phyloP scores from a whole-genome alignment of 2,113 vertebrate species.

The Phalacrocorax carbo region DNA sequence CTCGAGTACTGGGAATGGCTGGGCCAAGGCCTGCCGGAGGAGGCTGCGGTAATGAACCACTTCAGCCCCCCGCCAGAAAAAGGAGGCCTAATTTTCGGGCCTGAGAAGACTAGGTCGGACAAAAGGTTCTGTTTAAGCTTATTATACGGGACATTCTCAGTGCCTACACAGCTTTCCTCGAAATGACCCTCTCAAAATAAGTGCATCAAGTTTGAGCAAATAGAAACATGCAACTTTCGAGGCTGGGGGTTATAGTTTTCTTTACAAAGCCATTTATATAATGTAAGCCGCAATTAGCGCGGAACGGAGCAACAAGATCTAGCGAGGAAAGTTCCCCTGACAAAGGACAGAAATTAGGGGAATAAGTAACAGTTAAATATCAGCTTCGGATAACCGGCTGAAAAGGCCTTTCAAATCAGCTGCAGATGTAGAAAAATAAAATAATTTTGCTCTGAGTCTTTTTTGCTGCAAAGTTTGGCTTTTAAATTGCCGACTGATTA shows the following conservation, averaged over 20 bases:
- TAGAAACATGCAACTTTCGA: conserved; percentile 98
- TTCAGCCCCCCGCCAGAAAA: conserved; percentile 94
- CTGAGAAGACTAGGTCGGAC: conserved; percentile 95
- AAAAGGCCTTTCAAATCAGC: conserved; percentile 76
- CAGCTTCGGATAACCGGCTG: conserved; percentile 70
- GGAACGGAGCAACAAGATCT: conserved; percentile 78
- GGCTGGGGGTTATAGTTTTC: conserved; percentile 97
- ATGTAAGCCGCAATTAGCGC: conserved; percentile 82
- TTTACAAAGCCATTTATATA: conserved; percentile 91
- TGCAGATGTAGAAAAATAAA: conserved; percentile 72
- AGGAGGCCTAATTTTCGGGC: conserved; percentile 96
- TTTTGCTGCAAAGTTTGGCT: conserved; percentile 10
- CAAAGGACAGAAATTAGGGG: conserved; percentile 81
- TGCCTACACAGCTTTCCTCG: conserved; percentile 91
- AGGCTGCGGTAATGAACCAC: conserved; percentile 99
- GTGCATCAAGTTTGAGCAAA: conserved; percentile 97
- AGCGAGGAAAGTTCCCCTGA: conserved; percentile 77
- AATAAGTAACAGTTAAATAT: conserved; percentile 83
- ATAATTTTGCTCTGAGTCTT: conserved; percentile 59
- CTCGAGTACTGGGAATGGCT: conserved; percentile 94
- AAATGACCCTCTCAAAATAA: conserved; percentile 99
- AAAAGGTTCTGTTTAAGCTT: conserved; percentile 99
- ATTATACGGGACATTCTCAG: conserved; percentile 98
- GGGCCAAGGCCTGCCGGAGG: conserved; percentile 89
- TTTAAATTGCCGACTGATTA: conserved; percentile 68